Percentiles rank a stretch among this genome's conserved stretches.
phyloP scores from a whole-genome alignment of 1,140 invertebrate genomes.

The Aphelinus certus region DNA sequence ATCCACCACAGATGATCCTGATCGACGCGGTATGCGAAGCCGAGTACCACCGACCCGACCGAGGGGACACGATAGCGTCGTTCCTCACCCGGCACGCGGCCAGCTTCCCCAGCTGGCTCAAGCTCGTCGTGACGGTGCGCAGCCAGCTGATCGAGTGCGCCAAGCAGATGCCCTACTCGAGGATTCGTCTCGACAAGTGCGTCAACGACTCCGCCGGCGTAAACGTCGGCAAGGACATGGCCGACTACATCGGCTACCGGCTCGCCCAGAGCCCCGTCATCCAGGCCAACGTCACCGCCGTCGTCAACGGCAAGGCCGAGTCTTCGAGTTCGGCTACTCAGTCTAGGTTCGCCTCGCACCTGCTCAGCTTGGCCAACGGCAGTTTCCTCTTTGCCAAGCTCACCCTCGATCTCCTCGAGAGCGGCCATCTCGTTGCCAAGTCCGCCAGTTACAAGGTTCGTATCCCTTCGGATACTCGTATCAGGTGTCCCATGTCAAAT shows the following conservation, averaged over 20 bases:
- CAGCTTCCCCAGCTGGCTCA: constrained; percentile 90
- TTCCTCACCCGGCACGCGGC: constrained; percentile 86
- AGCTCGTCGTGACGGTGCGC: constrained; percentile 88
- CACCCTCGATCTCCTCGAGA: constrained; percentile 92
- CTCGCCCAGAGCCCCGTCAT: constrained; percentile 82
- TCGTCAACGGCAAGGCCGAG: constrained; percentile 74
- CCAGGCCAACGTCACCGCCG: constrained; percentile 82
- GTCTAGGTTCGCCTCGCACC: constrained; percentile 85
- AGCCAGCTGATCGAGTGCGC: constrained; percentile 84
- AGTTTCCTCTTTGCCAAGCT: constrained; percentile 93
- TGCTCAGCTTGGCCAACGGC: constrained; percentile 83
- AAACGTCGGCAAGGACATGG: constrained; percentile 81
- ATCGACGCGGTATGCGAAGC: constrained; percentile 96
- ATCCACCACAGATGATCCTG: constrained; percentile 73
- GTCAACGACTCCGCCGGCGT: constrained; percentile 67
- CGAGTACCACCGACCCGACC: constrained; percentile 92
- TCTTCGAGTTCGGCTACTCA: constrained; percentile 69
- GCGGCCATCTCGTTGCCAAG: constrained; percentile 92
- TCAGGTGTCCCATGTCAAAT: too few species aligned
- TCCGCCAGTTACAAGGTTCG: constrained; percentile 89
- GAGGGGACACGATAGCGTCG: constrained; percentile 90
- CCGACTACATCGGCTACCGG: constrained; percentile 87
- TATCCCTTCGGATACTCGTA: too few species aligned
- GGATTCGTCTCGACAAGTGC: constrained; percentile 75
- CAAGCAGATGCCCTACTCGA: constrained; percentile 83